Conservation (phyloP, 2,113 vertebrate genomes). For the Brachyistius frenatus region DNA sequence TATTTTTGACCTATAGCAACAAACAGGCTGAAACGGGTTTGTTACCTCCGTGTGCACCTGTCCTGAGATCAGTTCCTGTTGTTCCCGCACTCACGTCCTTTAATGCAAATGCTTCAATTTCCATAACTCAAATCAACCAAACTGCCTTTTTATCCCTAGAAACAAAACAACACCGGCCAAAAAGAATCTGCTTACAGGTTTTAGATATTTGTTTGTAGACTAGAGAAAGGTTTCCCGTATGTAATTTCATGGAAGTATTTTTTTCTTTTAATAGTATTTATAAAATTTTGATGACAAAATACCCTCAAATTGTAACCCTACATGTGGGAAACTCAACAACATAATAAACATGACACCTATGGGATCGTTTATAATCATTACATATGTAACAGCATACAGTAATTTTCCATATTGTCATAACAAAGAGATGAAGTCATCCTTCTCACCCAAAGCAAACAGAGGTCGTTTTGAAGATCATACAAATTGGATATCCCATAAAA, state of each 20-base stretch:
- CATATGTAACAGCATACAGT: not conserved
- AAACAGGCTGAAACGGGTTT: slow-evolving; percentile 2
- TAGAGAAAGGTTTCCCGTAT: not conserved
- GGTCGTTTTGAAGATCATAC: slow-evolving; percentile 69
- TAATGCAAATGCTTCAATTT: slow-evolving; percentile 83
- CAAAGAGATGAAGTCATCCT: slow-evolving; percentile 72
- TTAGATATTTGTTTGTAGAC: slow-evolving; percentile 5
- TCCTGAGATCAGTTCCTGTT: slow-evolving; percentile 45
- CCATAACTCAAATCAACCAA: slow-evolving; percentile 82
- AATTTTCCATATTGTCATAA: slow-evolving; percentile 64
- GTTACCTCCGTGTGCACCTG: slow-evolving; percentile 27
- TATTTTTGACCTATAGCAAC: slow-evolving; percentile 4
- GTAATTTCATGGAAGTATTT: not conserved
- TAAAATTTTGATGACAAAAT: not conserved
- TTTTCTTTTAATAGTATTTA: not conserved
- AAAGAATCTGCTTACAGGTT: not conserved
- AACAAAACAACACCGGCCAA: not conserved
- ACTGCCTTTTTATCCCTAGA: slow-evolving; percentile 52
- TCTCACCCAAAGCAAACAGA: slow-evolving; percentile 66
- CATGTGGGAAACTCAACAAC: not conserved
- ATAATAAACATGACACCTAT: not conserved
- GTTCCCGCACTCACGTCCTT: slow-evolving; percentile 42
- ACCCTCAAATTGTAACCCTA: not conserved
- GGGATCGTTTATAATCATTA: not conserved
- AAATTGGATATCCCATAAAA: not conserved